A percentile compares a stretch with the other conserved stretches of the same genome.
These are phyloP conservation scores for Mimachlamys varia DNA, from an alignment of 2,888 invertebrate genomes.

Conservation along the genomic window DNA sequence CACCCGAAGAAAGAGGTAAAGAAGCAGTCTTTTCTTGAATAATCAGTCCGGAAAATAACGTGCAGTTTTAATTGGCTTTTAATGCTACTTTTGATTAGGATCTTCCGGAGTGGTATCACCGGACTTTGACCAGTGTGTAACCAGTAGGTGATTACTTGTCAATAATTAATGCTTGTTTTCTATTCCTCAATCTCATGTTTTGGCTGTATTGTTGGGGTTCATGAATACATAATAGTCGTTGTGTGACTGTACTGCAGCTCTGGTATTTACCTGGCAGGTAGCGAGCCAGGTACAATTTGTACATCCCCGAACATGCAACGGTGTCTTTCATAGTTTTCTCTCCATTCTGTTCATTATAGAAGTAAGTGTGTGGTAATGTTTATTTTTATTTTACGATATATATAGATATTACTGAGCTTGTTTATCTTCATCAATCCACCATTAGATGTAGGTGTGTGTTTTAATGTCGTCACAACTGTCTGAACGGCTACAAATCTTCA, in stretches of 20 bases:
- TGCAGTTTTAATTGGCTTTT: slow-evolving; percentile 24
- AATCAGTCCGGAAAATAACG: neutral
- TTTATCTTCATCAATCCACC: neutral
- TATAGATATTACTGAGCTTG: neutral
- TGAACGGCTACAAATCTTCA: neutral
- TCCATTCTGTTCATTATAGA: neutral
- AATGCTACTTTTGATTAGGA: neutral
- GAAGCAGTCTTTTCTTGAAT: neutral
- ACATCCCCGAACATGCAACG: neutral
- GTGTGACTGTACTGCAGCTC: neutral
- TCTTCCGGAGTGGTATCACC: neutral
- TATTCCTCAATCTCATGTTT: slow-evolving; percentile 6
- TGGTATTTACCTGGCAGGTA: neutral
- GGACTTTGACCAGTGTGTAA: slow-evolving; percentile 12
- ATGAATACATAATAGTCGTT: neutral
- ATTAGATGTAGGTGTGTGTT: neutral
- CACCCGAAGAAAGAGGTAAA: neutral
- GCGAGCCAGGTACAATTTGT: neutral
- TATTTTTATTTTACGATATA: neutral
- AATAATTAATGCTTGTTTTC: slow-evolving; percentile 29
- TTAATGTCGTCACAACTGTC: neutral
- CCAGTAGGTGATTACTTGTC: neutral
- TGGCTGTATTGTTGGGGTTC: neutral
- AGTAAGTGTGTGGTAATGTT: neutral
- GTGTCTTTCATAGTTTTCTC: neutral